Conservation (phyloP, 1,140 invertebrate genomes). For the Copidosoma floridanum region DNA sequence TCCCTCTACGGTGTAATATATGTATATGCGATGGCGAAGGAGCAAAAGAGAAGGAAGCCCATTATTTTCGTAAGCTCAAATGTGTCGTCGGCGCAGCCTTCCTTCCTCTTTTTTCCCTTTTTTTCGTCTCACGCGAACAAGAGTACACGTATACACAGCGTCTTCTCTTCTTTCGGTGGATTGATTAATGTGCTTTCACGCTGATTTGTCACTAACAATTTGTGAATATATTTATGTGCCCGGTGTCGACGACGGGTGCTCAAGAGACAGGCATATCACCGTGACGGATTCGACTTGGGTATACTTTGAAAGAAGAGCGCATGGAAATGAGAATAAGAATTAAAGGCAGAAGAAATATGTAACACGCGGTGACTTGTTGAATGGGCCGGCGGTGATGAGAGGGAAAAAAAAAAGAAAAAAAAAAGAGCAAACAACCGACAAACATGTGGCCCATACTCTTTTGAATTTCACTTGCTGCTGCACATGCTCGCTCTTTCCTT, state of each 20-base stretch:
- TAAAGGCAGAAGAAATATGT: not conserved
- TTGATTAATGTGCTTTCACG: conserved; percentile 14
- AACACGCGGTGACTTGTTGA: not conserved
- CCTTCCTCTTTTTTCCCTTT: not conserved
- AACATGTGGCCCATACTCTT: conserved; percentile 4
- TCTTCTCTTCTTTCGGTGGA: not conserved
- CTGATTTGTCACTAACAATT: conserved; percentile 11
- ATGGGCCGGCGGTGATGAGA: not conserved
- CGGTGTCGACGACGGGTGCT: too few relatives aligned
- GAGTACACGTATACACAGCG: too few relatives aligned
- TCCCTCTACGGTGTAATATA: too few relatives aligned
- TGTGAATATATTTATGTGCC: conserved; percentile 8
- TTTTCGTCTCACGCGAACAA: too few relatives aligned
- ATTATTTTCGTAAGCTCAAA: conserved; percentile 1
- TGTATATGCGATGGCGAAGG: too few relatives aligned
- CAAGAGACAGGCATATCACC: too few relatives aligned
- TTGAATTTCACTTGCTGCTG: conserved; percentile 21
- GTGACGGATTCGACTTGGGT: too few relatives aligned
- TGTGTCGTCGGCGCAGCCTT: not conserved
- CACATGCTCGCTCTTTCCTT: too few relatives aligned
- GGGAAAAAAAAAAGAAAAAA: not conserved
- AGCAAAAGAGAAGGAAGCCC: too few relatives aligned
- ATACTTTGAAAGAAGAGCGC: too few relatives aligned
- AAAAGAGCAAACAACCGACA: not conserved
- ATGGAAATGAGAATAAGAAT: too few relatives aligned